phyloP scores from a whole-genome alignment of 2,113 vertebrate genomes.

The Fulica atra region DNA sequence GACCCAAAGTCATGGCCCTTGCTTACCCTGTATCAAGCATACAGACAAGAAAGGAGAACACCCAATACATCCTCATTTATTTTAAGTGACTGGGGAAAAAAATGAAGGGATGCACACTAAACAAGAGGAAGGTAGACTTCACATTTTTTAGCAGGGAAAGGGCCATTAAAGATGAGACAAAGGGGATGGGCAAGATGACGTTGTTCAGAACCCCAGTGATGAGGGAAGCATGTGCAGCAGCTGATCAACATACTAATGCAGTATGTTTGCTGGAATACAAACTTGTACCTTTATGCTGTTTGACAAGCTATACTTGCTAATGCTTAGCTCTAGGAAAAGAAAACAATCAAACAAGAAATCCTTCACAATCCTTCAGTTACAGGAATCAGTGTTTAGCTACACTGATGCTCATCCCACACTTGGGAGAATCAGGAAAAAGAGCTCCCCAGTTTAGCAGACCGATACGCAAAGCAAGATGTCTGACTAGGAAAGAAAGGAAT shows the following conservation, averaged over 20 bases:
- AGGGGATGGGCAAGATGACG: background rate
- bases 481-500: background rate
- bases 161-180: background rate
- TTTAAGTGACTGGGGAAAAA: background rate
- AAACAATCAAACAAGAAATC: background rate
- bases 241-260: background rate
- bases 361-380: background rate
- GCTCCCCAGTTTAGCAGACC: background rate
- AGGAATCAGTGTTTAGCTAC: background rate
- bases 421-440: background rate
- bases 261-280: background rate
- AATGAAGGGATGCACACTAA: background rate
- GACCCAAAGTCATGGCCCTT: background rate
- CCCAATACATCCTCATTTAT: background rate
- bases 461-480: background rate
- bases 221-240: background rate
- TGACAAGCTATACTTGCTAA: slow-evolving; percentile 4
- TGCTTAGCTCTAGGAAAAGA: background rate
- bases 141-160: background rate
- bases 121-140: background rate
- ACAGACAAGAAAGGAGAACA: background rate
- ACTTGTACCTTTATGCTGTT: background rate
- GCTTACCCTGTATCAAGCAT: background rate
- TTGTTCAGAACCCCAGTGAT: background rate
- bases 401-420: background rate